These are phyloP conservation scores for Ancistrus triradiatus DNA, from an alignment of 2,113 vertebrate genomes.

Conservation along the genomic window DNA sequence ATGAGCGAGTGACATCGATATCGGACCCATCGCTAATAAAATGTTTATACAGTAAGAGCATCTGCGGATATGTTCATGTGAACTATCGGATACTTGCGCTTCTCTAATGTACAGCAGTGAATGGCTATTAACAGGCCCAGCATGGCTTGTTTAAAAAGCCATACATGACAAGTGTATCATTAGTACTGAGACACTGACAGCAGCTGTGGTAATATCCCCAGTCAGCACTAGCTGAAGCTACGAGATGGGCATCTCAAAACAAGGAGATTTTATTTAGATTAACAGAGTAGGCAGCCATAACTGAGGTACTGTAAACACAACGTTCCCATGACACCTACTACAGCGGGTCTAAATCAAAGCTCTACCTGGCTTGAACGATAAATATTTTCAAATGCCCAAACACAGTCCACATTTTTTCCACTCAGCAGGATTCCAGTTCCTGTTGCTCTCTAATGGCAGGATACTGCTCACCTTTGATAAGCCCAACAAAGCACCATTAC, in stretches of 20 bases:
- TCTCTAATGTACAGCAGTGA: conserved; percentile 63
- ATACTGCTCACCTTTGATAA: conserved; percentile 56
- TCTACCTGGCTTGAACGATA: conserved; percentile 38
- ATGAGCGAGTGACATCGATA: no score
- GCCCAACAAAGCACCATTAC: conserved; percentile 38
- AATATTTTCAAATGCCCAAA: conserved; percentile 63
- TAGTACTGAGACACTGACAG: conserved; percentile 60
- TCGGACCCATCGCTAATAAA: no score
- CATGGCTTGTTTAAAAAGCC: no score
- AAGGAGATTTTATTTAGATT: background rate
- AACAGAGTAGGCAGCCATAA: conserved; percentile 5
- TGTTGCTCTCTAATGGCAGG: conserved; percentile 54
- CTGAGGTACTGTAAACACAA: conserved; percentile 11
- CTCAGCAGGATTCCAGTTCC: conserved; percentile 56
- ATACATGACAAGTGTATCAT: conserved; percentile 61
- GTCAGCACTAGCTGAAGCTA: conserved; percentile 14
- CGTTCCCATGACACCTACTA: conserved; percentile 16
- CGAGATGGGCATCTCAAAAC: conserved; percentile 22
- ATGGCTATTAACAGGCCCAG: conserved; percentile 65
- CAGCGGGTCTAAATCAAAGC: conserved; percentile 43
- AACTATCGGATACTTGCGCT: no score
- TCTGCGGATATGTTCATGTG: no score
- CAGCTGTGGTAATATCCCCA: conserved; percentile 64
- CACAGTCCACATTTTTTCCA: conserved; percentile 52
- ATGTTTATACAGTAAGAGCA: no score